Evolutionary conservation across 1,140 invertebrate genomes (phyloP), one percentile per base, ranked within the genome.

Genomic region (Drosophila watanabei): DNA sequence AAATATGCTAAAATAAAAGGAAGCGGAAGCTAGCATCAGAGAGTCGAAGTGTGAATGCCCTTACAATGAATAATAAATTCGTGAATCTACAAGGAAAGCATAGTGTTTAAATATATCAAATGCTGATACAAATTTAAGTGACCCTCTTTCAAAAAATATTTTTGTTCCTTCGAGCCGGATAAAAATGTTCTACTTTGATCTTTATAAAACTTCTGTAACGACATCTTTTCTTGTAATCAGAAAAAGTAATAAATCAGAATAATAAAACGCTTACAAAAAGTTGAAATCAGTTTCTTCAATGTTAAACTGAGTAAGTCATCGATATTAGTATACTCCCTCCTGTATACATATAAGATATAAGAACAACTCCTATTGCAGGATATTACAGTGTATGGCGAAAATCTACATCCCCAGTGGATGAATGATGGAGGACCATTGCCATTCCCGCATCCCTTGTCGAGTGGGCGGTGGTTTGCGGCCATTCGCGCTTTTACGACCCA

Each of bases 401-500:
- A 72, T 72, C 64, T 73, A 72, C 70, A 73, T 73, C 68, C 54
- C 69, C 68, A 60, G n/a, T 52, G 68, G 54, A 73, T 73, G 56
- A 75, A 61, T 75, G 71, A 75, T 75, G 69, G 20, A 61, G 39
- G 24, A 24, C 56, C 71, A 72, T 72, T 73, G 70, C 32, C 52
- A 24, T 16, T 16, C 52, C 45, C 51, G 20, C 52, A 16, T 57
- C 71, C 69, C 13, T 35, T 69, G 54, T 13, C 37, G 20, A 4
- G 62, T 46, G 54, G 32, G 39, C 24, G 45, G 20, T 16, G 46
- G 20, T 33, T 75, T 48, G 60, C 52, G 35, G 52, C 48, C 48
- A 77, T 65, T 77, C 70, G 57, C 77, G 57, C 51, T 86, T 86
- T 86, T 86, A 82, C 78, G 45, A 72, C 63, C 83, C 61, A 72